Evolutionary conservation across 2,113 vertebrate species (phyloP), one percentile per base, ranked within the genome.

Genomic region (Electrona antarctica): DNA sequence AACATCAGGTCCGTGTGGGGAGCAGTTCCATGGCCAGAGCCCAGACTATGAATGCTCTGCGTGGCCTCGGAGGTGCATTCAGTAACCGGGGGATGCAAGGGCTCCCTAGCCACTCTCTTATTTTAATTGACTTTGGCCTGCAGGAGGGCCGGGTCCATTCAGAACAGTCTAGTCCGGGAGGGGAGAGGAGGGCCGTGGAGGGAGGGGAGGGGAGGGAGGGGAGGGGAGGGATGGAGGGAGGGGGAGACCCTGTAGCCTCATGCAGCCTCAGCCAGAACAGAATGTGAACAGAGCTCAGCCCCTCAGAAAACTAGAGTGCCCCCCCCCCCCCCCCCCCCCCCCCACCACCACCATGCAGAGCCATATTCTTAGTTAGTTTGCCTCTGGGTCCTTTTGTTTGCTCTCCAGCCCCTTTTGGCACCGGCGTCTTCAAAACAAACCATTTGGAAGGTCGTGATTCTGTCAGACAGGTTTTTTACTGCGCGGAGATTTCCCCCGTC

Each of bases 71-170:
- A 64, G 77, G 79, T 79, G 80, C 78, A 76, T 74, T 76, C 51
- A 64, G 89, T 91, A 78, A 86, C 85, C 85, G 80, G 2, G 87
- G 88, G 86, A 83, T 76, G 81, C 76, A 21, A 15, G 56, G 67
- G 67, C 73, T 88, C 84, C 86, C 67, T 28, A 74, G 65, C 77
- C 79, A 73, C 76, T 76, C 81, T 87, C 79, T 83, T 82, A 77
- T 84, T 87, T 86, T 88, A 91, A 91, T 91, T 89, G 89, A 91
- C 87, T 89, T 88, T 88, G 77, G 86, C 86, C 89, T 85, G 88
- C 83, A 82, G 89, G 86, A 87, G 86, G 75, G 83, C 85, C 79
- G 76, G 73, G 85, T 84, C 86, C 89, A 85, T 91, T 90, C 87
- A 90, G 47, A 77, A 76, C 84, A 82, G 77, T 83, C 78, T 80